A percentile compares a stretch with the other conserved stretches of the same genome.
These are phyloP conservation scores for Salvelinus alpinus DNA, from an alignment of 2,113 vertebrate species.

Conservation along the genomic window DNA sequence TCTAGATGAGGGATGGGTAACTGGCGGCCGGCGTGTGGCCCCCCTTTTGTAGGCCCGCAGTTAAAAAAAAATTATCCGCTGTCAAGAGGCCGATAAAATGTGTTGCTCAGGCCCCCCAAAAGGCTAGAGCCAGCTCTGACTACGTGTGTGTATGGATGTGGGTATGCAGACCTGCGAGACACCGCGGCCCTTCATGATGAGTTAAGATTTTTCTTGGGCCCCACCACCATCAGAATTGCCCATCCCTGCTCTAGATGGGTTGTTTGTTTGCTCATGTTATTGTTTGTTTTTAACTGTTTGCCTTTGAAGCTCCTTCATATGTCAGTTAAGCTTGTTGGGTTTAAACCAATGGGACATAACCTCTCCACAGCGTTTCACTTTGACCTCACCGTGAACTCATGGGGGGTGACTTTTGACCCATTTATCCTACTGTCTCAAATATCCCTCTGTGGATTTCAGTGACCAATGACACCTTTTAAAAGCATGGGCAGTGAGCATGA, in stretches of 20 bases:
- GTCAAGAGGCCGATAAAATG: too few relatives aligned
- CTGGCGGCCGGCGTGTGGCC: too few relatives aligned
- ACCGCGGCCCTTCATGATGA: too few relatives aligned
- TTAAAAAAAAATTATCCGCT: too few relatives aligned
- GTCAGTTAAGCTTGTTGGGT: slow-evolving; percentile 72
- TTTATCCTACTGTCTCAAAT: slow-evolving; percentile 72
- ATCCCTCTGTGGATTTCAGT: slow-evolving; percentile 68
- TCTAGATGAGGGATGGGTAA: too few relatives aligned
- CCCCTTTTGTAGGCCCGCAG: too few relatives aligned
- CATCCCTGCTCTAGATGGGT: slow-evolving; percentile 31
- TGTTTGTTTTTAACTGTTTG: slow-evolving; percentile 37
- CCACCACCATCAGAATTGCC: slow-evolving; percentile 66
- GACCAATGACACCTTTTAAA: slow-evolving; percentile 61
- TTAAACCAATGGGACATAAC: slow-evolving; percentile 67
- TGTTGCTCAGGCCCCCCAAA: slow-evolving; percentile 51
- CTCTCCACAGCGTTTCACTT: slow-evolving; percentile 71
- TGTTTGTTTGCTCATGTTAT: slow-evolving; percentile 31
- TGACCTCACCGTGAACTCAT: slow-evolving; percentile 76
- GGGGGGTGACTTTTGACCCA: slow-evolving; percentile 67
- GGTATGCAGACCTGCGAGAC: too few relatives aligned
- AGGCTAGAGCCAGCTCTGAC: slow-evolving; percentile 31
- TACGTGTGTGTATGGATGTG: too few relatives aligned
- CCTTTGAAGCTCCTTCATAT: slow-evolving; percentile 73
- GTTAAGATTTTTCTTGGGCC: slow-evolving; percentile 66
- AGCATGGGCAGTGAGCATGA: slow-evolving; percentile 67